Evolutionary conservation across 2,113 vertebrate species (phyloP).

Genomic region (Prionailurus bengalensis): DNA sequence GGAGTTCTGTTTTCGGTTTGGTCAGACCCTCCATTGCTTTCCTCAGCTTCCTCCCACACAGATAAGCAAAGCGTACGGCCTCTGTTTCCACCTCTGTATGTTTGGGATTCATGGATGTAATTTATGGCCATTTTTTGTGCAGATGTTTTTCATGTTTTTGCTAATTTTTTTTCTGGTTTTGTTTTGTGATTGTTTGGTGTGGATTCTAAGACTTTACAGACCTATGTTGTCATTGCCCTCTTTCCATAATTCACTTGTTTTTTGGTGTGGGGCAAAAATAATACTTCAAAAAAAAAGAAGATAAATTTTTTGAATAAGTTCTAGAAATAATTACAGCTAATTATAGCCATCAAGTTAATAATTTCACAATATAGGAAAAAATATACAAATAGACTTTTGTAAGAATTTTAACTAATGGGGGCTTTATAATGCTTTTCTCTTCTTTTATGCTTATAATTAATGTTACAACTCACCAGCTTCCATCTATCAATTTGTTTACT

Average conservation of each 20-base stretch:
- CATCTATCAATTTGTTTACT: not conserved
- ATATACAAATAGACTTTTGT: not conserved
- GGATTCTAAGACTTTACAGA: not conserved
- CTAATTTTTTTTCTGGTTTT: not conserved
- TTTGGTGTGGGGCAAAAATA: not conserved
- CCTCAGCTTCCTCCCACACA: not conserved
- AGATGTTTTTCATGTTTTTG: not conserved
- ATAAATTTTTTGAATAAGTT: not conserved
- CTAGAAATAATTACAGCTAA: not conserved
- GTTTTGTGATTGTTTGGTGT: not conserved
- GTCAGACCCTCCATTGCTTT: not conserved
- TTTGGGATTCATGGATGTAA: not conserved
- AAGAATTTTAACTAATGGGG: slow-evolving; percentile 11
- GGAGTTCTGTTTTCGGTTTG: not conserved
- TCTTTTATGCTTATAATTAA: slow-evolving; percentile 21
- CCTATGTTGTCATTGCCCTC: not conserved
- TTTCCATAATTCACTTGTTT: not conserved
- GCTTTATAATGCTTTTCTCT: not conserved
- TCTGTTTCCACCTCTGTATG: not conserved
- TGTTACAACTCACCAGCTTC: not conserved
- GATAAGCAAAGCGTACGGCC: not conserved
- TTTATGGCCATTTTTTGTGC: not conserved
- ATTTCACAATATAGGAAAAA: not conserved
- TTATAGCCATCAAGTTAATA: not conserved
- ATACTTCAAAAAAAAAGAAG: not conserved